These are phyloP conservation scores for Thecocarcelia acutangulata DNA, from an alignment of 2,888 invertebrate genomes.

Conservation along the genomic window DNA sequence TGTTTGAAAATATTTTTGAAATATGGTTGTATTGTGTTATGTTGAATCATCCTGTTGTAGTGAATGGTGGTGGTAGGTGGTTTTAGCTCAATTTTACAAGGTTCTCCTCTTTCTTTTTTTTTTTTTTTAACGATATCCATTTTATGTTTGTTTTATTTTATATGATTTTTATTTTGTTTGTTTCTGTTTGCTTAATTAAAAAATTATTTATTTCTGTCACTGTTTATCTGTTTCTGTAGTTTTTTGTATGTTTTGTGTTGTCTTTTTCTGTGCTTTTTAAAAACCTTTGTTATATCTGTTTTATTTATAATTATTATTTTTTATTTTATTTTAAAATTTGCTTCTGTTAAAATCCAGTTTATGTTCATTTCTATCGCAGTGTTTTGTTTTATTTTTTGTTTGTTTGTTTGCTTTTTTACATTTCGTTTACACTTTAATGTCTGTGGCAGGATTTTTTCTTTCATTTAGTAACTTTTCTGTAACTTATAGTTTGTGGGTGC, in stretches of 20 bases:
- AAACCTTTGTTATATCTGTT: slow-evolving; percentile 65
- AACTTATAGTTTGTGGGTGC: slow-evolving; percentile 63
- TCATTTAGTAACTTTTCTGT: slow-evolving; percentile 67
- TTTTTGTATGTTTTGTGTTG: slow-evolving; percentile 19
- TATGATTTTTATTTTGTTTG: slow-evolving; percentile 5
- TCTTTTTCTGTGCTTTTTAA: slow-evolving; percentile 46
- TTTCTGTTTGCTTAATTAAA: slow-evolving; percentile 40
- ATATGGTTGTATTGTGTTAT: slow-evolving; percentile 16
- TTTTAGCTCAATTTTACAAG: slow-evolving; percentile 61
- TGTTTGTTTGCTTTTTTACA: slow-evolving; percentile 6
- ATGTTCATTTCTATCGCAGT: slow-evolving; percentile 70
- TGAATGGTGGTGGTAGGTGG: slow-evolving; percentile 50
- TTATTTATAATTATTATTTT: slow-evolving; percentile 41
- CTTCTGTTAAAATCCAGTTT: slow-evolving; percentile 66
- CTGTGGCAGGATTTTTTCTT: slow-evolving; percentile 69
- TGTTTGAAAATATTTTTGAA: not conserved
- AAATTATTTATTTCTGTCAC: slow-evolving; percentile 49
- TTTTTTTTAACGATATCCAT: no score
- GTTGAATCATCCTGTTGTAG: no score
- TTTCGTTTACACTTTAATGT: slow-evolving; percentile 53
- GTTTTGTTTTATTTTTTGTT: slow-evolving; percentile 37
- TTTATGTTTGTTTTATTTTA: no score
- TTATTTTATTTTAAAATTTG: slow-evolving; percentile 38
- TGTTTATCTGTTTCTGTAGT: slow-evolving; percentile 1
- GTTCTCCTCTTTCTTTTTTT: slow-evolving; percentile 33